Conservation (phyloP, 1,140 invertebrate genomes). For the Diuraphis noxia region DNA sequence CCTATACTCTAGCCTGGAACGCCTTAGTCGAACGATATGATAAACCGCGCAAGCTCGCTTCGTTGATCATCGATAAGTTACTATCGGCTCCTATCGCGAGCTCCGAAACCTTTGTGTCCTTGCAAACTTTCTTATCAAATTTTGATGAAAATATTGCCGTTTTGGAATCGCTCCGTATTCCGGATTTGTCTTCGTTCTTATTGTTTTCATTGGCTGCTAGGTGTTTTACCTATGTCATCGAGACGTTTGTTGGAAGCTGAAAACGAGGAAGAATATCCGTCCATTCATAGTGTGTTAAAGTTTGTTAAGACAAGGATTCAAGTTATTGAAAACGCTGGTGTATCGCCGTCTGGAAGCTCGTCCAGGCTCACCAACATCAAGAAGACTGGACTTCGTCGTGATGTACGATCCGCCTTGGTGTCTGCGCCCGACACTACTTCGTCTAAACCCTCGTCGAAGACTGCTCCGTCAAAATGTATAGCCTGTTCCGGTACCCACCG, state of each 20-base stretch:
- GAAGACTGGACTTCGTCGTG: neutral
- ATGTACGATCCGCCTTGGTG: neutral
- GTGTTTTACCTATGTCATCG: neutral
- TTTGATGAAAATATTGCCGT: neutral
- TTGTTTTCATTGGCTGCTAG: neutral
- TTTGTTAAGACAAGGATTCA: neutral
- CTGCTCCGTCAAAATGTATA: neutral
- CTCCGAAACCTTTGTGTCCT: neutral
- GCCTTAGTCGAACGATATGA: neutral
- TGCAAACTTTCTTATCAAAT: neutral
- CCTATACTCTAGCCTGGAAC: neutral
- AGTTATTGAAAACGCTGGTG: neutral
- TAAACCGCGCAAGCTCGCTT: neutral
- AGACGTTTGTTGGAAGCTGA: neutral
- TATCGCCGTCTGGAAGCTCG: neutral
- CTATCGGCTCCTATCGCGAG: neutral
- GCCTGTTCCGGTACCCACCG: neutral
- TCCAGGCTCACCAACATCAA: neutral
- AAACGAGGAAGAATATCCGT: neutral
- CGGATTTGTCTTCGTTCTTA: neutral
- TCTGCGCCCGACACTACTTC: neutral
- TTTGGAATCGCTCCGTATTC: neutral
- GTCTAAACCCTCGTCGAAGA: neutral
- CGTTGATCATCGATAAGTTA: neutral
- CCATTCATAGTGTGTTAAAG: neutral